These are phyloP conservation scores for Ophion obscuratus DNA, from an alignment of 2,888 invertebrate species.

Conservation along the genomic window DNA sequence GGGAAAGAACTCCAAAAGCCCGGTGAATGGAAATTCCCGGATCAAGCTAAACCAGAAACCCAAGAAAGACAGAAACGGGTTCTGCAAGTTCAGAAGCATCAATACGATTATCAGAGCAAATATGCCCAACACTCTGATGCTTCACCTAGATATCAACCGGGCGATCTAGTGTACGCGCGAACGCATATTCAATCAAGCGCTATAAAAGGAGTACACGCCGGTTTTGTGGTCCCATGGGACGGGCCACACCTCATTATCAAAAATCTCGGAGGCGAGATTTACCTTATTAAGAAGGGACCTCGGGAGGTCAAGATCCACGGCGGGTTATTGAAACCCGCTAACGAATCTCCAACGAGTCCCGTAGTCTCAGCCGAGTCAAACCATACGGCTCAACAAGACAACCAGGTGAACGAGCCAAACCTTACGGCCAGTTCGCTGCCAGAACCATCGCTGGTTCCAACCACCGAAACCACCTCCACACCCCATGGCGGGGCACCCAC, in stretches of 20 bases:
- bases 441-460: no score
- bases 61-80: not conserved
- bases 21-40: conserved; percentile 36
- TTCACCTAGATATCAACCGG: not conserved
- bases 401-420: no score
- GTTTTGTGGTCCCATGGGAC: not conserved
- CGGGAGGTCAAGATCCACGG: no score
- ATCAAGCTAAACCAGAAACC: not conserved
- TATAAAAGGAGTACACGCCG: conserved; percentile 9
- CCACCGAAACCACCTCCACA: no score
- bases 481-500: no score
- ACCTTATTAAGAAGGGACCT: no score
- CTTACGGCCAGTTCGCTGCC: no score
- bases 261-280: not conserved
- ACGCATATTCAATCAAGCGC: not conserved
- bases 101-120: not conserved
- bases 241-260: not conserved
- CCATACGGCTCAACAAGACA: no score
- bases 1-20: conserved; percentile 11
- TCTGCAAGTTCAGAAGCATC: not conserved
- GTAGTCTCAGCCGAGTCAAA: no score
- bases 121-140: not conserved
- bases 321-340: no score
- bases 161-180: not conserved
- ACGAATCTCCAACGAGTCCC: no score